phyloP scores from a whole-genome alignment of 2,113 vertebrate genomes.

The Gasterosteus nipponicus region DNA sequence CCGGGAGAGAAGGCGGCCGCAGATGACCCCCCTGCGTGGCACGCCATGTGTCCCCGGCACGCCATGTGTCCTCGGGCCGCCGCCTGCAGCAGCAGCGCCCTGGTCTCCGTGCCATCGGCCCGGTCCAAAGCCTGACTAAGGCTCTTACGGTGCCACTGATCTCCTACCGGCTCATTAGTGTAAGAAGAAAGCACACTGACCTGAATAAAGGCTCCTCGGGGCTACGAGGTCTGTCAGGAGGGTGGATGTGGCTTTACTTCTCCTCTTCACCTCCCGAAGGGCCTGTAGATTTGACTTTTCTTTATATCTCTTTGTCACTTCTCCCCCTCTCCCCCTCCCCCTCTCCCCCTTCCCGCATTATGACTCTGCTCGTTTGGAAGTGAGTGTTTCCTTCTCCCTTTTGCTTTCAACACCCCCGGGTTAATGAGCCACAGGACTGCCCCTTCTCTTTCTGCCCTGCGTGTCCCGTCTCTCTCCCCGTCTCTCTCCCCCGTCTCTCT shows the following conservation, averaged over 20 bases:
- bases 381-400: constrained; percentile 45
- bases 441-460: constrained; percentile 48
- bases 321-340: not conserved
- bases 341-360: constrained; percentile 49
- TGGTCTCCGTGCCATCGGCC: constrained; percentile 47
- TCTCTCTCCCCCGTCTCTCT: constrained; percentile 42
- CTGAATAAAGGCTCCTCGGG: constrained; percentile 47
- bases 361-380: constrained; percentile 63
- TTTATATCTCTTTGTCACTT: constrained; percentile 16
- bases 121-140: constrained; percentile 68
- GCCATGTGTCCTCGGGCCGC: constrained; percentile 34
- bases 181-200: constrained; percentile 42
- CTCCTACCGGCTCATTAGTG: constrained; percentile 64
- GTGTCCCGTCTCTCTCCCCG: constrained; percentile 39
- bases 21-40: constrained; percentile 57
- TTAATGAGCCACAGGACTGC: constrained; percentile 70
- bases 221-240: constrained; percentile 5
- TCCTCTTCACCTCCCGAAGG: not conserved
- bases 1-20: constrained; percentile 27
- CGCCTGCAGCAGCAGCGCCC: constrained; percentile 32
- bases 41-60: constrained; percentile 17
- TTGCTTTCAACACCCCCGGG: constrained; percentile 54
- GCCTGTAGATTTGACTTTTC: constrained; percentile 1
- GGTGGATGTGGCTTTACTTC: not conserved
- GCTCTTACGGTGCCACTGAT: constrained; percentile 69